Conservation (phyloP, 2,888 invertebrate species). For the Cryptops parisi region DNA sequence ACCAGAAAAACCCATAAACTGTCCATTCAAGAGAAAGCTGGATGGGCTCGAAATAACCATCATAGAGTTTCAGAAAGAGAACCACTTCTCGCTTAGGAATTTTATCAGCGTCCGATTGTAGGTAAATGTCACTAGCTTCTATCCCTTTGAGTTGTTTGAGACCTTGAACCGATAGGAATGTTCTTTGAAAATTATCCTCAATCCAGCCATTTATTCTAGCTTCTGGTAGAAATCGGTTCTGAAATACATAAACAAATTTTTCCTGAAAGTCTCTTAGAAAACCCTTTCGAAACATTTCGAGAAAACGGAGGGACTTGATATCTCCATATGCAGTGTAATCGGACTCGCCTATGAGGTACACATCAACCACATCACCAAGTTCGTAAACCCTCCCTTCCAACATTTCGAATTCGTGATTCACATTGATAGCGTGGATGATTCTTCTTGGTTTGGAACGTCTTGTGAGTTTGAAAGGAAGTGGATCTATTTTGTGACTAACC, state of each 20-base stretch:
- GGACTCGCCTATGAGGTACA: conserved; percentile 41
- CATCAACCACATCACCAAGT: conserved; percentile 44
- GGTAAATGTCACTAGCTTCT: conserved; percentile 31
- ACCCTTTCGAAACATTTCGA: conserved; percentile 36
- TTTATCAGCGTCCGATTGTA: conserved; percentile 41
- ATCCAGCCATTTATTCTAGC: neutral
- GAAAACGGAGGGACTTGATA: conserved; percentile 30
- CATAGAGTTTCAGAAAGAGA: conserved; percentile 49
- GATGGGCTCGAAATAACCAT: conserved; percentile 46
- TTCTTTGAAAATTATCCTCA: conserved; percentile 15
- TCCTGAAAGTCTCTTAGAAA: conserved; percentile 37
- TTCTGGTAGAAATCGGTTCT: conserved; percentile 17
- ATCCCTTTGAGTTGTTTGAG: conserved; percentile 25
- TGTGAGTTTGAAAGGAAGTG: conserved; percentile 23
- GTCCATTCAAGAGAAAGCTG: conserved; percentile 47
- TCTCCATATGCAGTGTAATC: conserved; percentile 28
- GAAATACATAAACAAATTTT: conserved; percentile 39
- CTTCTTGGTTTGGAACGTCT: conserved; percentile 32
- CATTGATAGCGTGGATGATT: conserved; percentile 42
- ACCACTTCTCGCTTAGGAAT: conserved; percentile 46
- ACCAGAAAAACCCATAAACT: conserved; percentile 53
- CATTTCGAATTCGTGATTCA: conserved; percentile 36
- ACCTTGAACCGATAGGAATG: conserved; percentile 35
- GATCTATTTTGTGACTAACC: neutral
- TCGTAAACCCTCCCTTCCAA: conserved; percentile 44